Base-by-base conservation (phyloP, 2,888 invertebrate genomes). In the Eilema sororculum region DNA sequence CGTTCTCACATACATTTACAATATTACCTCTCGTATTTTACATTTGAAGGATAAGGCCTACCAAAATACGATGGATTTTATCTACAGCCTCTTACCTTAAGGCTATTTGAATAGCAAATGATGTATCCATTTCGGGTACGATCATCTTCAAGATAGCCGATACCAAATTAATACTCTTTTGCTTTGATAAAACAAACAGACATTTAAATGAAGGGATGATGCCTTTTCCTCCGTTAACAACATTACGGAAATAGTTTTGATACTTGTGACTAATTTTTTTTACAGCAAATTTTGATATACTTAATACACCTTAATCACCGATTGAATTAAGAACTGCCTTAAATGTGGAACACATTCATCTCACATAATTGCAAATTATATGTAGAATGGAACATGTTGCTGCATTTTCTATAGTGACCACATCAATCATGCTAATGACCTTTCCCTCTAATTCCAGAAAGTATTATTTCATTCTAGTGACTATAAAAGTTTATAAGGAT, bases 91-190 rank as follows among this genome's bases (percentile, higher is more conserved):
- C 74, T 68, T 73, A 71, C 89, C 95, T 89, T 82, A 65, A 72
- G 90, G 94, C 85, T 93, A 87, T 95, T 93, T 92, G 90, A 90
- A 94, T 94, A 94, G 95, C 90, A 90, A 93, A 93, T 91, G 90
- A 92, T 91, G 92, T 88, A 90, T 90, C 89, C 90, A 88, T 90
- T 90, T 88, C 83, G 83, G 82, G 78, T 83, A 82, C 86, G 91
- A 91, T 91, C 89, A 93, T 92, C 92, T 88, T 80, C 72, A 80
- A 78, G 92, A 93, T 93, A 91, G 85, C 88, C 81, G 85, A 89
- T 89, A 87, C 87, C 75, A 91, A 93, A 93, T 93, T 91, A 92
- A 90, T 91, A 90, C 90, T 89, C 87, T 84, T 89, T 90, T 87
- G 86, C 86, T 89, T 86, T 85, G 91, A 92, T 93, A 92, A 91